Evolutionary conservation across 2,888 invertebrate species (phyloP).

Genomic region (Leptura quadrifasciata): DNA sequence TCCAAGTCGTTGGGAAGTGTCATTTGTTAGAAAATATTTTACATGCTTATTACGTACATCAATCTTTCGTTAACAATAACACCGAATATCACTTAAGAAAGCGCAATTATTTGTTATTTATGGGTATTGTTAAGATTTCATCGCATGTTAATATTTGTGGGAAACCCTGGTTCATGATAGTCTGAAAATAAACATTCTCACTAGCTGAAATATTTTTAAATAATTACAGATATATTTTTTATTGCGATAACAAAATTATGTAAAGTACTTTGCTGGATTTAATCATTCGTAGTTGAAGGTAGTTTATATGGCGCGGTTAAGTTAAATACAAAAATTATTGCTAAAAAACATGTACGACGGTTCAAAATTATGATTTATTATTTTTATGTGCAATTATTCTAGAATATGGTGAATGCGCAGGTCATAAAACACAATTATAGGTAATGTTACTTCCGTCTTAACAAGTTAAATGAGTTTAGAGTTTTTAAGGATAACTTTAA

Average conservation of each 20-base stretch:
- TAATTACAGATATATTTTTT: neutral
- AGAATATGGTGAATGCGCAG: constrained; percentile 23
- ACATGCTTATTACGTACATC: constrained; percentile 5
- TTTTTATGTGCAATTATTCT: neutral
- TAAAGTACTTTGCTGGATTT: too few species aligned
- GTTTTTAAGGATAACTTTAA: too few species aligned
- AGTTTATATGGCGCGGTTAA: too few species aligned
- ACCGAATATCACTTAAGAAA: constrained; percentile 6
- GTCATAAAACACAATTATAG: neutral
- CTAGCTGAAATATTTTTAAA: neutral
- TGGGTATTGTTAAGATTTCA: constrained; percentile 8
- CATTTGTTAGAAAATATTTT: constrained; percentile 35
- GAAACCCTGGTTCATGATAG: neutral
- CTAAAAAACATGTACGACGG: too few species aligned
- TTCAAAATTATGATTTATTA: too few species aligned
- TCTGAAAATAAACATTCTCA: neutral
- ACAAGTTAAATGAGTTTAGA: too few species aligned
- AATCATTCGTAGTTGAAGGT: too few species aligned
- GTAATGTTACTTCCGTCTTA: too few species aligned
- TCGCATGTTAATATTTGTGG: neutral
- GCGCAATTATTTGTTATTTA: constrained; percentile 17
- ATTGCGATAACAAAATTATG: too few species aligned
- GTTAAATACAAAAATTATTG: too few species aligned
- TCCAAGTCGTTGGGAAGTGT: constrained; percentile 8
- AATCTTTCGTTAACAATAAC: constrained; percentile 25